These are phyloP conservation scores for Felis chaus DNA, from an alignment of 2,113 vertebrate genomes.

Conservation along the genomic window DNA sequence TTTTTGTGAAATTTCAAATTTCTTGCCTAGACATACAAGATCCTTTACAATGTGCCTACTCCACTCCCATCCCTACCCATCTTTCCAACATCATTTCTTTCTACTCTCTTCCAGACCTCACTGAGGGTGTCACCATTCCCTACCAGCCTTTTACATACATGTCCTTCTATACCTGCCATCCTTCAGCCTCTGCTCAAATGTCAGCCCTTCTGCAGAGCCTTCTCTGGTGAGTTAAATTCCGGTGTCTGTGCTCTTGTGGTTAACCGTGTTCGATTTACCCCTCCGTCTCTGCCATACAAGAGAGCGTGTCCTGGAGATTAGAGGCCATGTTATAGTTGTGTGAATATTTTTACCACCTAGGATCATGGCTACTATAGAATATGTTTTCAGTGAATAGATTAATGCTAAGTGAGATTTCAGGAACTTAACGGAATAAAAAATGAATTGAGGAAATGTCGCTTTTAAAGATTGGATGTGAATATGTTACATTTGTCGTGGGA, in stretches of 20 bases:
- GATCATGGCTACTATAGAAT: not conserved
- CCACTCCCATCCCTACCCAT: rapidly evolving
- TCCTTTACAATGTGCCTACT: not conserved
- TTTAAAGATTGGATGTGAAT: not conserved
- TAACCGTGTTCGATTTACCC: not conserved
- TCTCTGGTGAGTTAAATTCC: not conserved
- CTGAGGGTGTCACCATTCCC: not conserved
- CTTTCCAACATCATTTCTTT: not conserved
- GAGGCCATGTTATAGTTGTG: not conserved
- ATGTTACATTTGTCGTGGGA: not conserved
- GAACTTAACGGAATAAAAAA: not conserved
- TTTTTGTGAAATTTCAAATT: not conserved
- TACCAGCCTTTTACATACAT: not conserved
- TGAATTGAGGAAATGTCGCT: not conserved
- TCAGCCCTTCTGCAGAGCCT: not conserved
- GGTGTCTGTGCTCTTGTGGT: not conserved
- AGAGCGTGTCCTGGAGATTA: not conserved
- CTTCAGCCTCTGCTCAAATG: not conserved
- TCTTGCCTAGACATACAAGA: not conserved
- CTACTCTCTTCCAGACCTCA: not conserved
- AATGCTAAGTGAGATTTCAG: not conserved
- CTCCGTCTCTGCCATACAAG: not conserved
- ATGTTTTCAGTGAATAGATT: not conserved
- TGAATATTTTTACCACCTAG: not conserved
- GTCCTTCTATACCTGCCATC: not conserved